Base-by-base conservation (phyloP, 1,140 invertebrate species). In the Calosoma granatense region DNA sequence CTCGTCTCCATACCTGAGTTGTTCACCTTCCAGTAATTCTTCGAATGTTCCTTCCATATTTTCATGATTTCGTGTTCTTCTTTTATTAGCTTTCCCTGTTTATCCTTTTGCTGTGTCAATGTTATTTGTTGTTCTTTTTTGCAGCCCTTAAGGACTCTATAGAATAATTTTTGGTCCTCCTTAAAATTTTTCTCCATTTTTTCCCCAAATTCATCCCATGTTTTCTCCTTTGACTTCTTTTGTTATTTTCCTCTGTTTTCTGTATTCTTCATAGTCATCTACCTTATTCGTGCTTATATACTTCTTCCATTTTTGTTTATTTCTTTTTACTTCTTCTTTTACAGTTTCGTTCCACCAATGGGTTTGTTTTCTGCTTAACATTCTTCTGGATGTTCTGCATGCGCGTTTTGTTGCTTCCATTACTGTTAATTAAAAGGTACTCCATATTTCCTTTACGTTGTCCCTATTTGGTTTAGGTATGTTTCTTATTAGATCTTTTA, bases 41-140 rank as follows among this genome's bases (percentile, higher is more conserved):
- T 47, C 41, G 17, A 47, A 17, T 47, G 41, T 17, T 47, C 41
- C 17, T 47, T 47, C 41, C 41, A 12, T 17, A 9, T 47, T 47
- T 47, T 17, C n/a, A n/a, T 47, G 4, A 47, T 47, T 47, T 9
- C 9, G 15, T 47, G 9, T 4, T 47, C 17, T 17, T 47, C 41
- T 47, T 9, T 47, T 6, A 17, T 6, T 47, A 47, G 9, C 3
- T 12, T 47, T 11, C 41, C 41, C 17, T 47, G 41, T 17, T 47
- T 47, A 17, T 47, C 17, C 15, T 17, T 47, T 47, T 12, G 15
- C 15, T 47, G 41, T 4, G 9, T 47, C 41, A 47, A 12, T 47
- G 41, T 47, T 47, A 17, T 17, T 47, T n/a, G n/a, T n/a, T n/a
- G n/a, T n/a, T 47, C 17, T 47, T 47, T 47, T 17, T 47, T 47